Base-by-base conservation (phyloP, 1,140 invertebrate genomes). In the Lordiphosa clarofinis region DNA sequence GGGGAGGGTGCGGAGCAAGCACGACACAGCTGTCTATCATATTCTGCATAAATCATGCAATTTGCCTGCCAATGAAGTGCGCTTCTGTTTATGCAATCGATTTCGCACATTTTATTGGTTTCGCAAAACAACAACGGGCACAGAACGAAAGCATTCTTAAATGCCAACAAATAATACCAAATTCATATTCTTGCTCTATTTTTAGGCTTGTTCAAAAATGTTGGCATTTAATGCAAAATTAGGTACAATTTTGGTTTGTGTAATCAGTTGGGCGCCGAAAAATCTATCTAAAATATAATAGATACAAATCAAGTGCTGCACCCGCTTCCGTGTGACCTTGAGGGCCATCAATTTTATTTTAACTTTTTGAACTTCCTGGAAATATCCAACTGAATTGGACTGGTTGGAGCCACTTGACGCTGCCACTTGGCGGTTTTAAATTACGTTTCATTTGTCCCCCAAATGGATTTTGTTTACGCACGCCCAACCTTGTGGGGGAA, bases 31-130 rank as follows among this genome's bases (percentile, higher is more conserved):
- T 67, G 64, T 50, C 35, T 38, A 67, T 38, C 36, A 43, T 44
- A 59, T 72, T 72, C 59, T 64, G 59, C 72, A 82, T 81, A 82
- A 81, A 61, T 76, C 76, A 75, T 60, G 57, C 61, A 68, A 47
- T 81, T 72, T 72, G 76, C 71, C 71, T 63, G 56, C 56, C 56
- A 58, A 63, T 81, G 57, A 81, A 76, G 81, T 62, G 37, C 8
- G n/a, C n/a, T n/a, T 70, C 33, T 49, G 62, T 81, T 75, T 63
- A 71, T 67, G 57, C 75, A 56, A 84, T 81, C 72, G 76, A 84
- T 82, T 82, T 61, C 64, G 58, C 52, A 82, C 62, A 65, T 76
- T 81, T 76, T 54, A 84, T 61, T 55, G 36, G 53, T 40, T 62
- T 81, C 69, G 21, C 52, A 53, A 62, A 67, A 48, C 59, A 53